Conservation (phyloP, 2,113 vertebrate species). For the Calonectris borealis region DNA sequence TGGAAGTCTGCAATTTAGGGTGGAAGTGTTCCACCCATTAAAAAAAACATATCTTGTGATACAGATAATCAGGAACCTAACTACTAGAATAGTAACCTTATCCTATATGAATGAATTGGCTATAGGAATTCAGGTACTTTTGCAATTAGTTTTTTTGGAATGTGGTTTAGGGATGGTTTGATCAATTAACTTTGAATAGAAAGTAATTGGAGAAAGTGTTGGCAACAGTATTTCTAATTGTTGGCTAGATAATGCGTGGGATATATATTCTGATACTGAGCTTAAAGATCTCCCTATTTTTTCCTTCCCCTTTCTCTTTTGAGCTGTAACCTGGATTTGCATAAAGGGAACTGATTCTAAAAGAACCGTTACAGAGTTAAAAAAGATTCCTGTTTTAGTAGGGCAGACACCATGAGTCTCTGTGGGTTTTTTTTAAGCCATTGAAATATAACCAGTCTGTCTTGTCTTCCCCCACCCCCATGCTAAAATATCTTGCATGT, state of each 20-base stretch:
- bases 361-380: slow-evolving; percentile 40
- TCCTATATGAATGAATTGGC: not conserved
- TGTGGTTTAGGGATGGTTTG: not conserved
- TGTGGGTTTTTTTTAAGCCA: not conserved
- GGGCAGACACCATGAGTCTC: not conserved
- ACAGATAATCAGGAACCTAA: not conserved
- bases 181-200: not conserved
- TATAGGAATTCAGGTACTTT: not conserved
- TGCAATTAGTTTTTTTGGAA: not conserved
- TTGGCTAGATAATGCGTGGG: not conserved
- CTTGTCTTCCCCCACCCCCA: not conserved
- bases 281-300: not conserved
- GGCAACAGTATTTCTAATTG: not conserved
- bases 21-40: not conserved
- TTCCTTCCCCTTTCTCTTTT: slow-evolving; percentile 36
- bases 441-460: not conserved
- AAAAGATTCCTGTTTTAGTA: not conserved
- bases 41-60: not conserved
- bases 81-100: not conserved
- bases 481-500: not conserved
- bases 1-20: not conserved
- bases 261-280: not conserved
- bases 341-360: slow-evolving; percentile 60
- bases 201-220: not conserved
- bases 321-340: slow-evolving; percentile 43